Evolutionary conservation across 2,888 invertebrate genomes (phyloP).

Genomic region (Galeopsomyia nigrocyanea): DNA sequence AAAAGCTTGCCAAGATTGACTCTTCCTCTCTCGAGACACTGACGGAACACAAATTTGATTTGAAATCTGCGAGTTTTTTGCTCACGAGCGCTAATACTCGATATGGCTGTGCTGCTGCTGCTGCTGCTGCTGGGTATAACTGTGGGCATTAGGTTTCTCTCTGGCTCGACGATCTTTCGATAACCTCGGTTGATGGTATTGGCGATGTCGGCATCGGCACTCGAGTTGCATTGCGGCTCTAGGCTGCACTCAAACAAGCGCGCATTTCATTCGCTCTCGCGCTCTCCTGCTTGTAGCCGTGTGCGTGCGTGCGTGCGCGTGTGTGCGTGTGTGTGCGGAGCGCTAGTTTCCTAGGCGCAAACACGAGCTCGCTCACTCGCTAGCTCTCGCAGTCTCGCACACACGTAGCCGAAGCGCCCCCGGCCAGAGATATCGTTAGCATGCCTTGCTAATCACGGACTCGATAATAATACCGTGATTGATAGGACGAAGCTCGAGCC

Average conservation of each 20-base stretch:
- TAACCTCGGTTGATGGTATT: slow-evolving; percentile 55
- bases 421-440: slow-evolving; percentile 68
- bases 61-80: slow-evolving; percentile 25
- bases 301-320: slow-evolving; percentile 31
- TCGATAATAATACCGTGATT: slow-evolving; percentile 69
- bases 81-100: slow-evolving; percentile 8
- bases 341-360: slow-evolving; percentile 45
- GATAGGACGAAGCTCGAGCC: slow-evolving; percentile 64
- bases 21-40: slow-evolving; percentile 30
- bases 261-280: slow-evolving; percentile 32
- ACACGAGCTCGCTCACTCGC: slow-evolving; percentile 29
- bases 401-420: slow-evolving; percentile 55
- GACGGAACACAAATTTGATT: slow-evolving; percentile 40
- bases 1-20: too few species aligned
- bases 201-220: slow-evolving; percentile 51
- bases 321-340: slow-evolving; percentile 22
- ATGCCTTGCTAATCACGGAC: slow-evolving; percentile 69
- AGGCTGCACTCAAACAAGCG: slow-evolving; percentile 26
- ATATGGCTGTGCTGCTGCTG: slow-evolving; percentile 47
- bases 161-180: slow-evolving; percentile 48
- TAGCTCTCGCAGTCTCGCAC: slow-evolving; percentile 33
- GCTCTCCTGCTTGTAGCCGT: slow-evolving; percentile 7
- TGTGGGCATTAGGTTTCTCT: slow-evolving; percentile 41
- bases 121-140: slow-evolving; percentile 36
- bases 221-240: slow-evolving; percentile 58